Base-by-base conservation (phyloP, 2,888 invertebrate species). In the Gasteruption jaculator region DNA sequence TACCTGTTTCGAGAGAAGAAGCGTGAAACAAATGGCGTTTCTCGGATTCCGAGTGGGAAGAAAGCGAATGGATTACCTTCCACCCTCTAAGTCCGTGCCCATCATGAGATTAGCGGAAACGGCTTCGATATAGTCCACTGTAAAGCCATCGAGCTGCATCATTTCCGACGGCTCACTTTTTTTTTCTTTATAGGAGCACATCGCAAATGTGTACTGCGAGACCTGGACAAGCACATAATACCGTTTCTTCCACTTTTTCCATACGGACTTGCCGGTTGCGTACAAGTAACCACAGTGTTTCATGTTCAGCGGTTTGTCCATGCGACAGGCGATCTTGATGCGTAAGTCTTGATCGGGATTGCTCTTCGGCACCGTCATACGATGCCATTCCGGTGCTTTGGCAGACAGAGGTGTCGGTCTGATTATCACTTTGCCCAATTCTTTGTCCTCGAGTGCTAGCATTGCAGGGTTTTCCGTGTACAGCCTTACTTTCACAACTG, bases 161-260 rank as follows among this genome's bases (percentile, higher is more conserved):
- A 99, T 96, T 76, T 99, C 99, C 18, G 95, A 92, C 10, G 99
- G 99, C 73, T 99, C 97, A 16, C 93, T 90, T 75, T 97, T 97
- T 78, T 96, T 97, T 74, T 99, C 96, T 73, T 96, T 91, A 73
- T 97, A 99, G 60, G 94, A 96, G 76, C 99, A 99, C 84, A 99
- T 91, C 30, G 99, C 97, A 76, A 99, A 99, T 25, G 97, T 97
- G 74, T 99, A 99, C 76, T 99, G 99, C 48, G 96, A 96, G 30
- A 97, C 96, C 81, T 99, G 97, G 33, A 99, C 97, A 53, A 99
- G 77, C 52, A 97, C 95, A 80, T 91, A 96, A 74, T 97, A 99
- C 42, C 99, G 80, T 63, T 92, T 90, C 76, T 99, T 99, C 96
- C 97, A 99, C 71, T 97, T 99, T 67, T 97, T 94, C 97, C 99